Conservation (phyloP, 1,140 invertebrate genomes). For the Caenorhabditis briggsae region DNA sequence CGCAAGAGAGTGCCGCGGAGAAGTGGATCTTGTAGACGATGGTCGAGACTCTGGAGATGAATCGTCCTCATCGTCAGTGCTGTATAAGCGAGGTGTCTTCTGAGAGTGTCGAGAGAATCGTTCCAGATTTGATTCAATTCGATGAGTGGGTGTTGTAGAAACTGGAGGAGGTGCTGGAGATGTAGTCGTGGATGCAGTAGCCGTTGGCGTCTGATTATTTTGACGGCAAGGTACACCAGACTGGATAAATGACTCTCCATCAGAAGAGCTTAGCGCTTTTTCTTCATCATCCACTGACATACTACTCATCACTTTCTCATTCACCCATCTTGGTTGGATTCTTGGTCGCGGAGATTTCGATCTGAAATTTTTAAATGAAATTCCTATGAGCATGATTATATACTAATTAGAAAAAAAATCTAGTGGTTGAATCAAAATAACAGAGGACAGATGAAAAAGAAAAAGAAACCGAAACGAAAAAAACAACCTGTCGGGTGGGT, state of each 20-base stretch:
- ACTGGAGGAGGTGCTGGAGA: slow-evolving; percentile 50
- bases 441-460: slow-evolving; percentile 4
- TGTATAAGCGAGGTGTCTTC: not conserved
- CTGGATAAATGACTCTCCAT: slow-evolving; percentile 57
- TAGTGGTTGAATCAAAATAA: slow-evolving; percentile 12
- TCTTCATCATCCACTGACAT: slow-evolving; percentile 77
- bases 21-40: slow-evolving; percentile 74
- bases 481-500: slow-evolving; percentile 50
- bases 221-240: slow-evolving; percentile 23
- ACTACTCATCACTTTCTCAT: slow-evolving; percentile 76
- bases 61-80: slow-evolving; percentile 58
- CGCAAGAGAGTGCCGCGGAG: slow-evolving; percentile 75
- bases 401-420: not conserved
- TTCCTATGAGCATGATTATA: not conserved
- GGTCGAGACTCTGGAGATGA: slow-evolving; percentile 71
- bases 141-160: slow-evolving; percentile 17
- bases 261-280: slow-evolving; percentile 59
- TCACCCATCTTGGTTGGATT: slow-evolving; percentile 77
- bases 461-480: not conserved
- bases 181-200: not conserved
- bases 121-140: slow-evolving; percentile 18
- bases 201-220: not conserved
- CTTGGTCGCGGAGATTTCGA: slow-evolving; percentile 71
- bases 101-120: slow-evolving; percentile 14
- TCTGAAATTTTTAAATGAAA: not conserved